Evolutionary conservation across 2,797 vertebrate species (phyloP), one percentile per base, ranked within the genome.

Genomic region (Oreonectes daqikongensis): DNA sequence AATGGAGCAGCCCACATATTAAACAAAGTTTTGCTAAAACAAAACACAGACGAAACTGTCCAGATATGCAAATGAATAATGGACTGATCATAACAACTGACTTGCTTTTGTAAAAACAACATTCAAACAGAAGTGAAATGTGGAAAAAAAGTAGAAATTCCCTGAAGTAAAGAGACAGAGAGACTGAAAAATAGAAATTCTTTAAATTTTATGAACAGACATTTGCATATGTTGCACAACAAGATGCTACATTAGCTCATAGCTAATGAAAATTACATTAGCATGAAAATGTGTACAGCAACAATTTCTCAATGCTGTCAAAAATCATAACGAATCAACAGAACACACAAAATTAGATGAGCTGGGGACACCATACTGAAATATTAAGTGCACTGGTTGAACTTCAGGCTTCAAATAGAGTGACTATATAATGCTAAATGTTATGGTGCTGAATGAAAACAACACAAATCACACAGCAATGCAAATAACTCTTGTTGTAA

Each of bases 221-320:
- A 68, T 75, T 32, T 57, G 28, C 11, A 75, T n/a, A n/a, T 68
- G 52, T 72, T 68, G 63, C 61, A 63, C 55, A 72, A 71, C 55
- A 72, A 50, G 48, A 63, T 63, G 68, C 61, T 75, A 48, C 26
- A 69, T 69, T 67, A 32, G n/a, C 52, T 73, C 38, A 67, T 17
- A 72, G n/a, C n/a, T n/a, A n/a, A n/a, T n/a, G n/a, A n/a, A n/a
- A n/a, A n/a, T n/a, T n/a, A n/a, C n/a, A n/a, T n/a, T n/a, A n/a
- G n/a, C n/a, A n/a, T 60, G 35, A 69, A 73, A 52, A 74, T 7
- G 11, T 9, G 8, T 32, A 6, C 17, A 32, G 9, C 28, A 60
- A 60, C 18, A 55, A 59, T 12, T 59, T 24, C n/a, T 53, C 48
- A 50, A 42, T 5, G 0, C 17, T 11, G 52, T 74, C 24, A 53